phyloP scores from a whole-genome alignment of 1,140 invertebrate species.

The Drosophila orena region DNA sequence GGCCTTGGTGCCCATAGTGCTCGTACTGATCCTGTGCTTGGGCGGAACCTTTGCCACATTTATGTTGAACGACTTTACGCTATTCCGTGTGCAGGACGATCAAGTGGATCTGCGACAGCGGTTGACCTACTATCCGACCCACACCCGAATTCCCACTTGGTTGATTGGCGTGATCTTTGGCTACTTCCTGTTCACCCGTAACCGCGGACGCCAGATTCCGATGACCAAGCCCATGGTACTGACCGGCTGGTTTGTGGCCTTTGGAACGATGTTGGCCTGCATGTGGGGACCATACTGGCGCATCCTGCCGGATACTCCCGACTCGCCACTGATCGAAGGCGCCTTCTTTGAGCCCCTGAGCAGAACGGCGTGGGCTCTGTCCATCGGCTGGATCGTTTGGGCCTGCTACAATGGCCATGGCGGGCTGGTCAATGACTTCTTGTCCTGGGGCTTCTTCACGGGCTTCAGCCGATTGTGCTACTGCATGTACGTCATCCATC shows the following conservation, averaged over 20 bases:
- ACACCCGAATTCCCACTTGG: conserved; percentile 86
- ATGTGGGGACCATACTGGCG: conserved; percentile 87
- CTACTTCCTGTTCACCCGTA: conserved; percentile 85
- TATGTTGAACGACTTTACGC: conserved; percentile 86
- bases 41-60: conserved; percentile 88
- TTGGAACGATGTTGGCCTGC: conserved; percentile 86
- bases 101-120: conserved; percentile 82
- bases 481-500: conserved; percentile 89
- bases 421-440: conserved; percentile 87
- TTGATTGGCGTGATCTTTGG: conserved; percentile 87
- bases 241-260: conserved; percentile 71
- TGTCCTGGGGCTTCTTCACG: conserved; percentile 88
- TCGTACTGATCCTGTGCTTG: conserved; percentile 86
- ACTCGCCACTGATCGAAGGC: conserved; percentile 87
- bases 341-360: conserved; percentile 89
- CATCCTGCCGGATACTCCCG: conserved; percentile 86
- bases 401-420: conserved; percentile 90
- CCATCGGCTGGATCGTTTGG: conserved; percentile 89
- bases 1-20: conserved; percentile 86
- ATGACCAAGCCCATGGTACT: conserved; percentile 67
- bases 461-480: conserved; percentile 89
- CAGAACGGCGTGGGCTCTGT: conserved; percentile 88
- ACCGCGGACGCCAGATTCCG: conserved; percentile 76
- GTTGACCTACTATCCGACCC: conserved; percentile 81
- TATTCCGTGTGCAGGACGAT: conserved; percentile 78